Percentiles rank a stretch among this genome's conserved stretches.
Conservation (phyloP, 1,140 invertebrate genomes). For the Yoshiicerus persimilis region DNA sequence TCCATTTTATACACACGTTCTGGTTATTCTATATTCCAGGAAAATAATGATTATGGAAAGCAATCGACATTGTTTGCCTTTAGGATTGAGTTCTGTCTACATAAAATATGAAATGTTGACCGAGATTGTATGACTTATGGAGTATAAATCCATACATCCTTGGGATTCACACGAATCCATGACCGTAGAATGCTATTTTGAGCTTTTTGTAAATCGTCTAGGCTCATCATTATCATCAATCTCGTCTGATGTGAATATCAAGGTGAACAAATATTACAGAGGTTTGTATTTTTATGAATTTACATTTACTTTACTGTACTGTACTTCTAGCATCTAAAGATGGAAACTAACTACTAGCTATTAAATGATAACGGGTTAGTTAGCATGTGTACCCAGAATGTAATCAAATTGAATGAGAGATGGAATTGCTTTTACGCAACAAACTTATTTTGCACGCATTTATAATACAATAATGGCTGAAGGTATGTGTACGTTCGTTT, state of each 20-base stretch:
- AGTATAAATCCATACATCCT: background rate
- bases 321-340: too few relatives aligned
- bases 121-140: background rate
- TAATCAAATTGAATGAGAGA: background rate
- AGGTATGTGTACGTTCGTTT: too few relatives aligned
- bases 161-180: background rate
- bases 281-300: too few relatives aligned
- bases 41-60: background rate
- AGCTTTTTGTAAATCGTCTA: background rate
- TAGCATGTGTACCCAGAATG: background rate
- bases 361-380: too few relatives aligned
- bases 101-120: background rate
- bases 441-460: background rate
- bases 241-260: background rate
- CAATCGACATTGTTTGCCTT: background rate
- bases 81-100: background rate
- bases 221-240: background rate
- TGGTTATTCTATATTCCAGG: too few relatives aligned
- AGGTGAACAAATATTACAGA: background rate
- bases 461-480: background rate
- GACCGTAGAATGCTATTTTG: background rate
- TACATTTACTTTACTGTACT: too few relatives aligned
- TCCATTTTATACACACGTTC: too few relatives aligned
- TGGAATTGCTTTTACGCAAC: too few relatives aligned
- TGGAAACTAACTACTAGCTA: too few relatives aligned